These are phyloP conservation scores for Elgonia sp. DNA, from an alignment of 2,888 invertebrate genomes.

Conservation along the genomic window DNA sequence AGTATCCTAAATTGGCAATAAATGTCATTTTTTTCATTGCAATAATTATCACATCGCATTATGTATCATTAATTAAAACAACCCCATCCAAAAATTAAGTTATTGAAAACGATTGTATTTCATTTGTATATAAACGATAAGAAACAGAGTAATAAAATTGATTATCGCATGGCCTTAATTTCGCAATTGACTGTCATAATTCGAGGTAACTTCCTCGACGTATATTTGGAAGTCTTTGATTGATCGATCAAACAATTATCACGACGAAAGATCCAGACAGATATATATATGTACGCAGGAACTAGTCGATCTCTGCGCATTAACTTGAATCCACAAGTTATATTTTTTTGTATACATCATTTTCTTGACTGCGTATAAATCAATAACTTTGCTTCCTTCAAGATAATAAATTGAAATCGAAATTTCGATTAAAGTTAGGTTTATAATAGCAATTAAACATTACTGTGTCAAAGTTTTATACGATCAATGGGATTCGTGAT, in stretches of 20 bases:
- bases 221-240: slow-evolving; percentile 38
- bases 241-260: slow-evolving; percentile 41
- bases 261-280: neutral
- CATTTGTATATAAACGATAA: neutral
- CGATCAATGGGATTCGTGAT: neutral
- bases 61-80: too few species aligned
- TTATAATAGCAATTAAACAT: slow-evolving; percentile 1
- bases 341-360: neutral
- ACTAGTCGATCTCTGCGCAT: neutral
- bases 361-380: neutral
- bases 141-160: neutral
- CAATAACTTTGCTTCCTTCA: neutral
- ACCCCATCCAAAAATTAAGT: too few species aligned
- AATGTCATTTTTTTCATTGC: too few species aligned
- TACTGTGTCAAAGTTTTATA: neutral
- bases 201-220: slow-evolving; percentile 16
- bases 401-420: neutral
- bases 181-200: slow-evolving; percentile 26
- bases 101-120: too few species aligned
- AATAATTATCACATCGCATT: too few species aligned
- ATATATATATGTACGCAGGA: neutral
- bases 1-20: too few species aligned
- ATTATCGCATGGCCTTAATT: slow-evolving; percentile 36
- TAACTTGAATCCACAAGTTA: neutral
- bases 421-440: neutral